Percentiles rank a stretch among this genome's conserved stretches.
Evolutionary conservation across 2,113 vertebrate species (phyloP).

Genomic region (Anguilla rostrata): DNA sequence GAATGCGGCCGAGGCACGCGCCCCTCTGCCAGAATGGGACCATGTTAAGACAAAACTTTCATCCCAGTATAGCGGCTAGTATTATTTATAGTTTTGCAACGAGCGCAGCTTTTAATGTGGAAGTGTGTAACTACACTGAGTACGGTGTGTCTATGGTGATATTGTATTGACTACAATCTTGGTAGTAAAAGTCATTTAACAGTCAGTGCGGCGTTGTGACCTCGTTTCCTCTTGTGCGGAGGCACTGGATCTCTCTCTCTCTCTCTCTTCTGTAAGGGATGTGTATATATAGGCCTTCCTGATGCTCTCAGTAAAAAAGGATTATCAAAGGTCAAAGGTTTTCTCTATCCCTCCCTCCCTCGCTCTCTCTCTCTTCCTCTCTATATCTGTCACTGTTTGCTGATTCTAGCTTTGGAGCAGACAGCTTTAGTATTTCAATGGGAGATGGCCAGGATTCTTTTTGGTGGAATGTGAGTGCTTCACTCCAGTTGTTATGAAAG

Average conservation of each 20-base stretch:
- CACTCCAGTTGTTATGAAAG: slow-evolving; percentile 15
- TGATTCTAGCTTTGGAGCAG: slow-evolving; percentile 7
- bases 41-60: slow-evolving; percentile 22
- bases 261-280: not conserved
- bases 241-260: not conserved
- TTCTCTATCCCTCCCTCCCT: not conserved
- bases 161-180: not conserved
- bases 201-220: slow-evolving; percentile 46
- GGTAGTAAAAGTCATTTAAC: not conserved
- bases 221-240: slow-evolving; percentile 30
- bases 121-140: not conserved
- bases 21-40: not conserved
- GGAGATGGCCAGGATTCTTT: slow-evolving; percentile 9
- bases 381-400: not conserved
- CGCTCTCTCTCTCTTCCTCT: not conserved
- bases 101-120: not conserved
- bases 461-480: slow-evolving; percentile 1
- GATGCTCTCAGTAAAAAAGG: no score
- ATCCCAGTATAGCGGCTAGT: slow-evolving; percentile 36
- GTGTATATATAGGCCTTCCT: no score
- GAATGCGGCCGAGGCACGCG: not conserved
- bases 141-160: not conserved
- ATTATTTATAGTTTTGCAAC: slow-evolving; percentile 8
- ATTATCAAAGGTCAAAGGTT: no score
- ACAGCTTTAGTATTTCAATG: slow-evolving; percentile 18